These are phyloP conservation scores for Drosophila hydei DNA, from an alignment of 1,140 invertebrate genomes.

Conservation along the genomic window DNA sequence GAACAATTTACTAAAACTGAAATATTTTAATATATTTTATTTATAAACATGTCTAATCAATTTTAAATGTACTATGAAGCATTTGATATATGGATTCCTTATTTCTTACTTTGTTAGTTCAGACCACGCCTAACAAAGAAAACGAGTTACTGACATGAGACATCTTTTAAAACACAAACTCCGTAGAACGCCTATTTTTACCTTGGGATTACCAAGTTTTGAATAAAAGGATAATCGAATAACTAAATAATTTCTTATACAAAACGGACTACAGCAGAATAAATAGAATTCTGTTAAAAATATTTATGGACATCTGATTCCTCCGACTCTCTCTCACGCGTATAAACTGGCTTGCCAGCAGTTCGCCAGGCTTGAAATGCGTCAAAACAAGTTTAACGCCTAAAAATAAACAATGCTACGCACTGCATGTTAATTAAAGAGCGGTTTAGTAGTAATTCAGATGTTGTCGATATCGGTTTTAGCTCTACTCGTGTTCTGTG, in stretches of 20 bases:
- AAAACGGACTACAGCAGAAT: no score
- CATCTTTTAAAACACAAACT: no score
- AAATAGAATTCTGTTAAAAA: not conserved
- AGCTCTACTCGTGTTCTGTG: not conserved
- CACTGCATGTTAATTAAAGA: conserved; percentile 4
- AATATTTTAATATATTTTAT: not conserved
- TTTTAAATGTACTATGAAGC: no score
- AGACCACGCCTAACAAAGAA: no score
- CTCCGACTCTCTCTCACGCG: not conserved
- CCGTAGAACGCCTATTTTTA: no score
- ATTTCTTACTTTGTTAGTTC: no score
- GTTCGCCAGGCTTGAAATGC: not conserved
- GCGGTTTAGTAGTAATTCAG: conserved; percentile 28
- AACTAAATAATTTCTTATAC: no score
- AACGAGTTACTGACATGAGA: no score
- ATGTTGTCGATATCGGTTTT: conserved; percentile 48
- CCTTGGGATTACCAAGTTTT: no score
- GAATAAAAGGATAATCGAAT: no score
- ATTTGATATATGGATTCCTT: no score
- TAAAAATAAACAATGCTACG: conserved; percentile 50
- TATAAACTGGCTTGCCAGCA: conserved; percentile 44
- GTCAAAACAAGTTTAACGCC: conserved; percentile 48
- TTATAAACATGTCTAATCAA: not conserved
- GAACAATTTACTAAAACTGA: not conserved
- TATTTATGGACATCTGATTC: not conserved